A percentile compares a stretch with the other conserved stretches of the same genome.
These are phyloP conservation scores for Drosophila formosana DNA, from an alignment of 2,888 invertebrate species.

Conservation along the genomic window DNA sequence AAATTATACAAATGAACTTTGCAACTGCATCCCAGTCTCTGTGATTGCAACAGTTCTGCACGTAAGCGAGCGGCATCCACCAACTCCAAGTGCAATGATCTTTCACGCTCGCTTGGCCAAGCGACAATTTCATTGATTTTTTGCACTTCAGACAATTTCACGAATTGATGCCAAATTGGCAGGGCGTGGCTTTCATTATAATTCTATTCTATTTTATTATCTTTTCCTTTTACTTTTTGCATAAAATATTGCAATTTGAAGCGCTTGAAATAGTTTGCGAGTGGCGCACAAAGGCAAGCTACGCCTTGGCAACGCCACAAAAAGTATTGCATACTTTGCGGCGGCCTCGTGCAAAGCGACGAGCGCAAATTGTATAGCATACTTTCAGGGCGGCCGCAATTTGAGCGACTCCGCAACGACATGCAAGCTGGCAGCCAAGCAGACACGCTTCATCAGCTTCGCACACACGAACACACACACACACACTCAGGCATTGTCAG, in stretches of 20 bases:
- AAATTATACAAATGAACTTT: slow-evolving; percentile 43
- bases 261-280: slow-evolving; percentile 1
- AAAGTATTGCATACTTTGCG: slow-evolving; percentile 44
- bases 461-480: slow-evolving; percentile 10
- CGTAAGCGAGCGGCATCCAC: not conserved
- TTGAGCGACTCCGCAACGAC: slow-evolving; percentile 17
- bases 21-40: slow-evolving; percentile 15
- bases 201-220: not conserved
- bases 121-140: not conserved
- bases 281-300: not conserved
- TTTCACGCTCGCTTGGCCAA: not conserved
- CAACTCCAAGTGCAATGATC: not conserved
- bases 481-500: slow-evolving; percentile 1
- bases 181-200: not conserved
- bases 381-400: slow-evolving; percentile 32
- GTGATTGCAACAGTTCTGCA: slow-evolving; percentile 17
- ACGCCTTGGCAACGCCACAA: not conserved
- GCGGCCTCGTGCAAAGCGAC: slow-evolving; percentile 9
- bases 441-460: slow-evolving; percentile 35
- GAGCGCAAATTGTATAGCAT: slow-evolving; percentile 24
- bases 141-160: not conserved
- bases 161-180: not conserved
- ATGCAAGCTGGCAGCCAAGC: not conserved
- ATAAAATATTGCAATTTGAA: not conserved
- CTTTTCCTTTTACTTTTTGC: not conserved